These are phyloP conservation scores for Darwinula stevensoni DNA, from an alignment of 2,888 invertebrate species.

Conservation along the genomic window DNA sequence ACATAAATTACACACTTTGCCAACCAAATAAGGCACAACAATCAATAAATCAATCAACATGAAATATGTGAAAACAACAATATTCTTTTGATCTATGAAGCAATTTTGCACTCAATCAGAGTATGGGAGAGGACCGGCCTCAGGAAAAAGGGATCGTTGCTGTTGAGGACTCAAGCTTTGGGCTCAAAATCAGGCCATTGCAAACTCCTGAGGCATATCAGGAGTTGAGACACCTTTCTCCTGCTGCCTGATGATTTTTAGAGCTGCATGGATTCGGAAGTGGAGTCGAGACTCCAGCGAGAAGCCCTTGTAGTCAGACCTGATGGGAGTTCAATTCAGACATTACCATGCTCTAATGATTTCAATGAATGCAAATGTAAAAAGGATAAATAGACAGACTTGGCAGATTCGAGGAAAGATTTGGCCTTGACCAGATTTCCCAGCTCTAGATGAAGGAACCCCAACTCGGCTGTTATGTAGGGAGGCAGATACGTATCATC, in stretches of 20 bases:
- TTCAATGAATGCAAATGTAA: neutral
- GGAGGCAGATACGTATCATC: slow-evolving; percentile 59
- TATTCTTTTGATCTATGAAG: no score
- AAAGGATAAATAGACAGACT: slow-evolving; percentile 24
- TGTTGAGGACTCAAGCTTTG: no score
- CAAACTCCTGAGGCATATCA: no score
- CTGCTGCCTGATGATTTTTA: slow-evolving; percentile 11
- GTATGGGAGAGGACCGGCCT: no score
- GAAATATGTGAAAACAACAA: no score
- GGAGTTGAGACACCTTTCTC: no score
- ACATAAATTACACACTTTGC: no score
- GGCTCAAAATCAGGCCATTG: no score
- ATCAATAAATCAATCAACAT: no score
- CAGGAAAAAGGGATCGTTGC: no score
- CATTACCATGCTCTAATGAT: neutral
- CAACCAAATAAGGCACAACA: no score
- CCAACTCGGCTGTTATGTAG: slow-evolving; percentile 57
- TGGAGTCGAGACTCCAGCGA: slow-evolving; percentile 60
- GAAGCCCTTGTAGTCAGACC: slow-evolving; percentile 63
- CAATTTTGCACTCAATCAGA: no score
- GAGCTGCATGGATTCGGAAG: slow-evolving; percentile 51
- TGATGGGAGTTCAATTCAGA: slow-evolving; percentile 15
- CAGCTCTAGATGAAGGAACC: slow-evolving; percentile 38
- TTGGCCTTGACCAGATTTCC: slow-evolving; percentile 34
- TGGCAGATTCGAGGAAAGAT: slow-evolving; percentile 43